Evolutionary conservation across 2,113 vertebrate genomes (phyloP), one percentile per base, ranked within the genome.

Genomic region (Notothenia rossii): DNA sequence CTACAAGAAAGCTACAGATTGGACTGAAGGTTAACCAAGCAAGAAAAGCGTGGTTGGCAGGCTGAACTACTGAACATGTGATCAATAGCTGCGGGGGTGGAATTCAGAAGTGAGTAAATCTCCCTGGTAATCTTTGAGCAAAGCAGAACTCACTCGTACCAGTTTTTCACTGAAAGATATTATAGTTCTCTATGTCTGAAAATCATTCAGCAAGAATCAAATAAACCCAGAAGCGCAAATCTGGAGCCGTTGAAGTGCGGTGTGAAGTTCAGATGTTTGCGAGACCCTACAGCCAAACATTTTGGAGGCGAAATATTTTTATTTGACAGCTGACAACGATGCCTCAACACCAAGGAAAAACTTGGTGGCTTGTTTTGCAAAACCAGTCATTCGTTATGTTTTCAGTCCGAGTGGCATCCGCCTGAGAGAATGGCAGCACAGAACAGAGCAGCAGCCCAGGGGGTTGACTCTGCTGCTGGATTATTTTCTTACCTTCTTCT

Each of bases 1-100:
- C 63, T 17, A 74, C 65, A 63, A 65, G 12, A 86, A 40, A 78
- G 36, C 36, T 81, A 1, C 43, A 79, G 20, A 80, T 61, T 77
- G 62, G 40, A 74, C 36, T 64, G 53, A 69, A 69, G 64, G 78
- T 72, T 86, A 87, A 87, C 84, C 84, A 86, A 74, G 86, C 69
- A 87, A 14, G 17, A 56, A 86, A 46, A 67, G 72, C 43, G 22
- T 62, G 66, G 55, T 20, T 75, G 29, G 17, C 9, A 71, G 55
- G 63, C 50, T 12, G 12, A 67, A 18, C 58, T 55, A 71, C 40
- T 71, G 58, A 82, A 72, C 75, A 59, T 65, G 40, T 65, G 64
- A 77, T 75, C 69, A 84, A 87, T 66, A 75, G 75, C 81, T 72
- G 54, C 2, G 59, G 63, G 58, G 65, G 56, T 14, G 48, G 40